These are phyloP conservation scores for Sebastes vulpes DNA, from an alignment of 2,797 vertebrate species.

Conservation along the genomic window DNA sequence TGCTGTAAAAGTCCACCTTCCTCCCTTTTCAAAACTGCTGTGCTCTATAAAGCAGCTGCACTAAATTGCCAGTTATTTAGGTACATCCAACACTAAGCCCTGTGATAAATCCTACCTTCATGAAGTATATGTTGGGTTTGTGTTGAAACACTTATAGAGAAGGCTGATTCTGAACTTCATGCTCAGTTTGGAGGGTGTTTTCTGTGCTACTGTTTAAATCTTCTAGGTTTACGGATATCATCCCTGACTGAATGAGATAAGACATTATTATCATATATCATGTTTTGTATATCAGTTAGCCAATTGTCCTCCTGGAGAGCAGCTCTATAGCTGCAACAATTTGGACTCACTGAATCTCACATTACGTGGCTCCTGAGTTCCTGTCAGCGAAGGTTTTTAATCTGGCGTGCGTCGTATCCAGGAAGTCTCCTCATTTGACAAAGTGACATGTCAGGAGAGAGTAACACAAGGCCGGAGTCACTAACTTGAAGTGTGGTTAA, in stretches of 20 bases:
- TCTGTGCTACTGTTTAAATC: background rate
- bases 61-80: too few relatives aligned
- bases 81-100: too few relatives aligned
- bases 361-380: background rate
- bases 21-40: too few relatives aligned
- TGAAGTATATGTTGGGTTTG: too few relatives aligned
- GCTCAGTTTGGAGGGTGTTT: background rate
- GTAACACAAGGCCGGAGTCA: slow-evolving; percentile 34
- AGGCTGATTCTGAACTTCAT: background rate
- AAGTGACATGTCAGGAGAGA: slow-evolving; percentile 33
- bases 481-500: slow-evolving; percentile 32
- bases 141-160: background rate
- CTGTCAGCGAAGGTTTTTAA: slow-evolving; percentile 20
- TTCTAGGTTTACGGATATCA: background rate
- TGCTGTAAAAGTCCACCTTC: too few relatives aligned
- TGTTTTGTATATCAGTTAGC: background rate
- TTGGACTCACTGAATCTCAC: background rate
- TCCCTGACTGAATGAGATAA: background rate
- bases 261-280: background rate
- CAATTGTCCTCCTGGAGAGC: background rate
- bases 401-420: background rate
- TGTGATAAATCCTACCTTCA: too few relatives aligned
- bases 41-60: too few relatives aligned
- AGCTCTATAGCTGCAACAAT: background rate
- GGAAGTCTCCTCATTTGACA: slow-evolving; percentile 37